Percentiles rank a stretch among this genome's conserved stretches.
These are phyloP conservation scores for Dryas iulia DNA, from an alignment of 1,140 invertebrate species.

Conservation along the genomic window DNA sequence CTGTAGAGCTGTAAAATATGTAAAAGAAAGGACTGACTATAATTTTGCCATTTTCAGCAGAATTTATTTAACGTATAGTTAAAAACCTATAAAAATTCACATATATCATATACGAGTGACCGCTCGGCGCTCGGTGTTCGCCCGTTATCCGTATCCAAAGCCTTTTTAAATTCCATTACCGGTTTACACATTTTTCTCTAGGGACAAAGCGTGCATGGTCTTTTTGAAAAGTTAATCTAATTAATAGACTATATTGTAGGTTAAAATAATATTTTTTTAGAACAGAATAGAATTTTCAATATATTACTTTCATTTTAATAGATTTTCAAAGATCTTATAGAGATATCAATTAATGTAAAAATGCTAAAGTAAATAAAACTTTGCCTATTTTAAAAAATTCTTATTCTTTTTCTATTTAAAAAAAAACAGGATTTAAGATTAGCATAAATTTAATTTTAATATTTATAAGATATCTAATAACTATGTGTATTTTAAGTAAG, in stretches of 20 bases:
- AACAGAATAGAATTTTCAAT: too few relatives aligned
- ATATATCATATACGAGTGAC: conserved; percentile 65
- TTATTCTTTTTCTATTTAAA: too few relatives aligned
- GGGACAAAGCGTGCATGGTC: conserved; percentile 3
- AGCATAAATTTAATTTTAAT: too few relatives aligned
- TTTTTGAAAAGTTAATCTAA: neutral
- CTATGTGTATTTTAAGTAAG: too few relatives aligned
- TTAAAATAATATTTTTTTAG: neutral
- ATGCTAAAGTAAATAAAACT: too few relatives aligned
- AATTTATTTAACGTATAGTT: conserved; percentile 56
- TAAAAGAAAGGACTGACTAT: conserved; percentile 11
- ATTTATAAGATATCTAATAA: too few relatives aligned
- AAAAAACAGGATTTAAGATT: too few relatives aligned
- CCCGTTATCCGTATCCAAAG: conserved; percentile 28
- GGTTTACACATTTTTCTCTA: conserved; percentile 19
- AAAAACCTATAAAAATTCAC: conserved; percentile 60
- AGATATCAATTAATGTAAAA: too few relatives aligned
- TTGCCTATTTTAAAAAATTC: too few relatives aligned
- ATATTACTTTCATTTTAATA: too few relatives aligned
- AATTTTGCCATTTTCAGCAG: conserved; percentile 39
- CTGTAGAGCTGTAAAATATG: neutral
- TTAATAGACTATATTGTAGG: neutral
- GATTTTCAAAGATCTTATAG: too few relatives aligned
- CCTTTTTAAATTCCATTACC: conserved; percentile 54
- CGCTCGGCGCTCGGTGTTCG: conserved; percentile 41